Conservation (phyloP, 2,113 vertebrate species). For the Syrrhaptes paradoxus region DNA sequence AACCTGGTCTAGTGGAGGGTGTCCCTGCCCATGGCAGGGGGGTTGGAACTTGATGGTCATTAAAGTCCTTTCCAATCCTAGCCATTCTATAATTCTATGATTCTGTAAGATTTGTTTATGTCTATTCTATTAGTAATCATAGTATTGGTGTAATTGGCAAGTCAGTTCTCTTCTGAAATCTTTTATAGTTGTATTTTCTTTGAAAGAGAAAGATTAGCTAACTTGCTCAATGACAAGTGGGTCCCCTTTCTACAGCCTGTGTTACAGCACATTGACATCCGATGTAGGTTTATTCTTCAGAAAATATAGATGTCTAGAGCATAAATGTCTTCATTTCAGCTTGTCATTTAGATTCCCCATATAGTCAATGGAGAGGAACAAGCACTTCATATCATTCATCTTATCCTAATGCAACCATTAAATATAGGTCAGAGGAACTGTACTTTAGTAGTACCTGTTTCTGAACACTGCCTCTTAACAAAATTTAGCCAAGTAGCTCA, state of each 20-base stretch:
- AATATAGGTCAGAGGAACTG: constrained; percentile 14
- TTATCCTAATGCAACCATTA: neutral
- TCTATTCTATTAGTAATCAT: neutral
- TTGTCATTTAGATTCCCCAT: constrained; percentile 8
- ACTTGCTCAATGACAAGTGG: neutral
- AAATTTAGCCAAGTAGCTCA: neutral
- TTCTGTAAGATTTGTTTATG: neutral
- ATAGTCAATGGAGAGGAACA: neutral
- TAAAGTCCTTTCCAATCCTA: too few relatives aligned
- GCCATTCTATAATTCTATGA: too few relatives aligned
- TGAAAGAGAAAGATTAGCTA: neutral
- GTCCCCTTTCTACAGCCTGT: neutral
- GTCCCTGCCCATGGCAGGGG: too few relatives aligned
- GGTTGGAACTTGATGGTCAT: too few relatives aligned
- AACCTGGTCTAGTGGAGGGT: too few relatives aligned
- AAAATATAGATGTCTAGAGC: neutral
- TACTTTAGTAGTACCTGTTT: neutral
- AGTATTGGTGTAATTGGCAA: neutral
- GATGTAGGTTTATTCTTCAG: neutral
- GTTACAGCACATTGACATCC: neutral
- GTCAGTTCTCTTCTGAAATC: neutral
- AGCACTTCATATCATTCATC: neutral
- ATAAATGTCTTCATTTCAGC: neutral
- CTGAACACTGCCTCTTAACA: neutral
- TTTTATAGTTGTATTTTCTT: neutral